phyloP scores from a whole-genome alignment of 1,140 invertebrate species.

The Megalopta genalis region DNA sequence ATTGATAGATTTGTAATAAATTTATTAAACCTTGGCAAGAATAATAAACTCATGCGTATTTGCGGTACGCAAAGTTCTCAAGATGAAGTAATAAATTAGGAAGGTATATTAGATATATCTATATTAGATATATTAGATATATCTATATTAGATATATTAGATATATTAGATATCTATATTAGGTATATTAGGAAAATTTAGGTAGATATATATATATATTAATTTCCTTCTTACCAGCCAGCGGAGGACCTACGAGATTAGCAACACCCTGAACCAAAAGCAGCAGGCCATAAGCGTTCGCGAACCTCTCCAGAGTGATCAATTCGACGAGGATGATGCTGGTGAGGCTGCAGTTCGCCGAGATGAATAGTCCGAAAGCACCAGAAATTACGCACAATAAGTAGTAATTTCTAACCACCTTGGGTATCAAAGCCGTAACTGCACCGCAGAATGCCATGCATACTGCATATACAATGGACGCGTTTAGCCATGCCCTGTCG shows the following conservation, averaged over 20 bases:
- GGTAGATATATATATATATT: no score
- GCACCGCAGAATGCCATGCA: conserved; percentile 90
- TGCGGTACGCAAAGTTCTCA: no score
- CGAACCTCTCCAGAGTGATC: conserved; percentile 92
- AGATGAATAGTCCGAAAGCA: conserved; percentile 91
- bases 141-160: no score
- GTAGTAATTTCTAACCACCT: conserved; percentile 82
- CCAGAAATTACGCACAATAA: conserved; percentile 84
- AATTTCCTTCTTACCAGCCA: conserved; percentile 84
- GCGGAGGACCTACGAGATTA: conserved; percentile 91
- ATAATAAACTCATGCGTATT: no score
- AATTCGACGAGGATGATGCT: conserved; percentile 92
- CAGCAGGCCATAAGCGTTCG: conserved; percentile 93
- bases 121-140: no score
- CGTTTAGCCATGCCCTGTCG: conserved; percentile 88
- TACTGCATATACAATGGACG: conserved; percentile 87
- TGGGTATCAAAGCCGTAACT: conserved; percentile 86
- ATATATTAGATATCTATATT: not conserved
- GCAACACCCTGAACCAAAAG: conserved; percentile 93
- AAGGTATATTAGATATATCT: no score
- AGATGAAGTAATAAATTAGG: no score
- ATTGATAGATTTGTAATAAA: no score
- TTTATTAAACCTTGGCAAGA: no score
- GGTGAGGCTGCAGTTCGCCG: conserved; percentile 92
- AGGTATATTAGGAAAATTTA: no score